Evolutionary conservation across 2,797 vertebrate species (phyloP).

Genomic region (Gastrophryne carolinensis): DNA sequence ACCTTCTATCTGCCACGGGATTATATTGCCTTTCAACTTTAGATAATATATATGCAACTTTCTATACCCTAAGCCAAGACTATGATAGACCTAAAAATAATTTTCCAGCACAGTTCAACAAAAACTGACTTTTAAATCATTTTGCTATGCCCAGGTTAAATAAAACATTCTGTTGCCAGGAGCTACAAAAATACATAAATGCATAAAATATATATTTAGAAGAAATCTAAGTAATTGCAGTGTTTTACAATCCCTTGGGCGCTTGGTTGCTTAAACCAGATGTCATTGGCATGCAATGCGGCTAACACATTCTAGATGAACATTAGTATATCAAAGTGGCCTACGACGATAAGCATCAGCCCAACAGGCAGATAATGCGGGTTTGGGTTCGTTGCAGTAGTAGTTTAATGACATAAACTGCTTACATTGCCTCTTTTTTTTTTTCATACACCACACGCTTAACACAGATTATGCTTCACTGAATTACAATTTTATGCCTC

Average conservation of each 20-base stretch:
- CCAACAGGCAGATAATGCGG: neutral
- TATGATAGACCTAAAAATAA: neutral
- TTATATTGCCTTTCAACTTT: too few relatives aligned
- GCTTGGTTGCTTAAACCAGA: neutral
- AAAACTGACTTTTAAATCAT: too few relatives aligned
- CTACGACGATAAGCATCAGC: neutral
- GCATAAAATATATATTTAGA: neutral
- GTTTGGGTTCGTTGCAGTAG: neutral
- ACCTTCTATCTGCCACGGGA: too few relatives aligned
- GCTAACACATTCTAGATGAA: constrained; percentile 30
- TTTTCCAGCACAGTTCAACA: neutral
- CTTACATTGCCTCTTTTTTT: neutral
- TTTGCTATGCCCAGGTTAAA: neutral
- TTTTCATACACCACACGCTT: neutral
- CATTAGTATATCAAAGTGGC: constrained; percentile 14
- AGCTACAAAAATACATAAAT: neutral
- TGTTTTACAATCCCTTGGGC: neutral
- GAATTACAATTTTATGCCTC: neutral
- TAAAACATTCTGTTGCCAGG: neutral
- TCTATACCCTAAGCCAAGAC: too few relatives aligned
- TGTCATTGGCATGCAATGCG: neutral
- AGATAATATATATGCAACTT: too few relatives aligned
- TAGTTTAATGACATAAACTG: constrained; percentile 1
- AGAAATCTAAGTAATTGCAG: neutral
- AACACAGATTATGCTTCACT: neutral